Percentiles rank a stretch among this genome's conserved stretches.
These are phyloP conservation scores for Nothoprocta pentlandii DNA, from an alignment of 2,113 vertebrate genomes.

Conservation along the genomic window DNA sequence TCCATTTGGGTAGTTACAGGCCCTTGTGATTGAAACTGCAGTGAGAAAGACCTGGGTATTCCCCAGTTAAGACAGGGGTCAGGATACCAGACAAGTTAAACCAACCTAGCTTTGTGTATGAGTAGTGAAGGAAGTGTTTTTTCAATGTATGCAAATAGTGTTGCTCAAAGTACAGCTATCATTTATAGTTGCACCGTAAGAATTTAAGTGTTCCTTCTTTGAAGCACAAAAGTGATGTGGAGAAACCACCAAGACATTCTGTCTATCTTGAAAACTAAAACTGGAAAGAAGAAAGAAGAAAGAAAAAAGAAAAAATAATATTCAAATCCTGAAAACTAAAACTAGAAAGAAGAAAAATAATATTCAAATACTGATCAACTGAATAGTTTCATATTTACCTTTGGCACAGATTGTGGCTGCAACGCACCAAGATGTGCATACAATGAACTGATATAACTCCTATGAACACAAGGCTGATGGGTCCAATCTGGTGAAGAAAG, in stretches of 20 bases:
- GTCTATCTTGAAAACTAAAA: not conserved
- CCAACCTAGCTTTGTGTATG: not conserved
- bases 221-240: not conserved
- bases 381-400: conserved; percentile 83
- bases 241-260: not conserved
- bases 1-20: not conserved
- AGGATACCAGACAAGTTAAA: not conserved
- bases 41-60: not conserved
- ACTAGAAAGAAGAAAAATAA: not conserved
- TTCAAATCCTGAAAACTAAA: not conserved
- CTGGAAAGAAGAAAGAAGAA: not conserved
- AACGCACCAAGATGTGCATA: conserved; percentile 91
- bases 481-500: conserved; percentile 79
- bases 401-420: conserved; percentile 87
- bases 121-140: not conserved
- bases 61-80: not conserved
- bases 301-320: no score
- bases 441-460: conserved; percentile 88
- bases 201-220: not conserved
- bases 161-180: not conserved
- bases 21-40: not conserved
- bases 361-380: conserved; percentile 43
- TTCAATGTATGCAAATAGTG: not conserved
- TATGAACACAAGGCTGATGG: conserved; percentile 88
- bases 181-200: not conserved